Evolutionary conservation across 2,113 vertebrate species (phyloP), one percentile per base, ranked within the genome.

Genomic region (Gadus chalcogrammus): DNA sequence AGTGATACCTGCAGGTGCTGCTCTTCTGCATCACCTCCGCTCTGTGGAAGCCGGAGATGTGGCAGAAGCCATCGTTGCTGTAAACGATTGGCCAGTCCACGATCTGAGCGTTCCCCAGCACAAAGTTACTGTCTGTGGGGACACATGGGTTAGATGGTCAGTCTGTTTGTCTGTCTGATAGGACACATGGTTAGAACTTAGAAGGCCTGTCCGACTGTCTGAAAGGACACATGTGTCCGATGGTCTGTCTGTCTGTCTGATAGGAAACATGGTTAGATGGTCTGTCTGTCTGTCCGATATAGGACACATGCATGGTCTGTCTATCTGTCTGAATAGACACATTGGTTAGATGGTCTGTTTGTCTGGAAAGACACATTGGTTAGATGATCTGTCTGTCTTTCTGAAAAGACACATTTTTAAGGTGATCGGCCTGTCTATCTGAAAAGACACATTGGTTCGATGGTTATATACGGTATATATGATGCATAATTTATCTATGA

Each of bases 1-100:
- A 15, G 11, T 16, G n/a, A 82, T 93, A 99, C 97, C 97, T 97
- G 96, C 96, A 99, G 78, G 97, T 96, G 88, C 96, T 95, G 92
- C 96, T 99, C 85, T 95, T 98, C 81, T 99, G 97, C 97, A 99
- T 99, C 85, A 99, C 97, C 91, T 99, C 97, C 3, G 97, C 96
- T 81, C 96, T 93, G 84, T 99, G 97, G 81, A 95, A 99, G 66
- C 96, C 96, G 3, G 96, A 96, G 53, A 99, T 89, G 79, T 97
- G 98, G 91, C 97, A 99, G 92, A 99, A 99, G 81, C 96, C 97
- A 75, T 98, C 96, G 2, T 99, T 99, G 92, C 97, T 99, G 91
- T 99, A 98, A 77, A 99, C 97, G 65, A 99, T 94, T 0, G 96
- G 97, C 97, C 96, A 99, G 90, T 97, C 96, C 83, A 99, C 95